These are phyloP conservation scores for Coilia nasus DNA, from an alignment of 2,797 vertebrate genomes.

Conservation along the genomic window DNA sequence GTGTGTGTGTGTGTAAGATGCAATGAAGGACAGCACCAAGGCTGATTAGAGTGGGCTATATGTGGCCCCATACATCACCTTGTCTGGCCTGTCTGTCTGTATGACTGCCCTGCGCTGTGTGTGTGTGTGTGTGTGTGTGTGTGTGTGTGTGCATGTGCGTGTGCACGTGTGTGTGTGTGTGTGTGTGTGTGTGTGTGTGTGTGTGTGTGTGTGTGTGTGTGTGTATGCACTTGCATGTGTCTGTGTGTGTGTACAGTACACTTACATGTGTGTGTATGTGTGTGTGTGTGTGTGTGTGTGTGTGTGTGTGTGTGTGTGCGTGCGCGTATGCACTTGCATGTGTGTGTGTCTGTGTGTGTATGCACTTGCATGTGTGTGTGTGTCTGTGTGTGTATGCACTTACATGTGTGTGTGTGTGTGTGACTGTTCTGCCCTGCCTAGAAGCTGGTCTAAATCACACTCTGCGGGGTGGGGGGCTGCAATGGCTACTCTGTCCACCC, in stretches of 20 bases:
- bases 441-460: background rate
- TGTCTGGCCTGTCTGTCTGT: too few species aligned
- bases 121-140: too few species aligned
- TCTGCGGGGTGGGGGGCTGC: too few species aligned
- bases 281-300: constrained; percentile 13
- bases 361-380: background rate
- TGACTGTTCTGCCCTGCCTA: background rate
- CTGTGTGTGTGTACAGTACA: background rate
- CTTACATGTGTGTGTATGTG: background rate
- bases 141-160: too few species aligned
- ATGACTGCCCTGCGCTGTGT: too few species aligned
- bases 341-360: background rate
- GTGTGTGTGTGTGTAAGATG: background rate
- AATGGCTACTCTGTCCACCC: background rate
- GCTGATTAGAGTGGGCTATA: too few species aligned
- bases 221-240: background rate
- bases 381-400: background rate
- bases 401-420: constrained; percentile 1
- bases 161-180: too few species aligned
- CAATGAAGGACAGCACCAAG: too few species aligned
- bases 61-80: too few species aligned
- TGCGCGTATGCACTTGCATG: background rate
- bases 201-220: too few species aligned
- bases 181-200: too few species aligned
- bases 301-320: constrained; percentile 8